Evolutionary conservation across 2,888 invertebrate species (phyloP), one percentile per base, ranked within the genome.

Genomic region (Plagodis pulveraria): DNA sequence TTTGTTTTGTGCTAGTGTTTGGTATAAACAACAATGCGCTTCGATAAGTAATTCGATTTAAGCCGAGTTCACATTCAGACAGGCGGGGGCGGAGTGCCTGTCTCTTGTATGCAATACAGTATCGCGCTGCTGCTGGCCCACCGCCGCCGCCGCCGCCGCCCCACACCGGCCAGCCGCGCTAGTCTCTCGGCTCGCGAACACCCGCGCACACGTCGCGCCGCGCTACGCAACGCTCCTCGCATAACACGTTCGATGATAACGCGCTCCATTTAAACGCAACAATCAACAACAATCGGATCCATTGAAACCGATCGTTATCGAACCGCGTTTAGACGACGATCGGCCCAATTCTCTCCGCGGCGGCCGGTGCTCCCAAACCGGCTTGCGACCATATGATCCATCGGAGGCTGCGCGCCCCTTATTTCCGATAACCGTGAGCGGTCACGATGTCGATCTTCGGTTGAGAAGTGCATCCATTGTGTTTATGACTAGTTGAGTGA

Each of bases 361-460:
- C 69, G 69, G 46, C 47, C 65, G 65, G 64, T 71, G 67, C 67
- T 69, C 64, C 65, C 63, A 80, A 86, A 87, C 87, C 87, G 86
- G 89, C 81, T 84, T 66, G 79, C 76, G 80, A 83, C 83, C 89
- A 89, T 87, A 89, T 89, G 89, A 89, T 86, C 82, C 70, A 76
- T 70, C 71, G 77, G 68, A 67, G 68, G 74, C 74, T 75, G 78
- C 74, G 79, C 74, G 75, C 77, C 71, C 69, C 78, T 78, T 75
- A 77, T 80, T 84, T 79, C 76, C 77, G 79, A 77, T 80, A 81
- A 79, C 78, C 52, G 52, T 69, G 69, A 75, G 69, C 74, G 78
- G 78, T 82, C 79, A 84, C 81, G 82, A 87, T 90, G 87, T 81
- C 80, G 83, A 83, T 83, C 79, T 77, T 78, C 72, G 75, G 74